Percentiles rank a stretch among this genome's conserved stretches.
Evolutionary conservation across 2,797 vertebrate genomes (phyloP).

Genomic region (Adelosebastes latens): DNA sequence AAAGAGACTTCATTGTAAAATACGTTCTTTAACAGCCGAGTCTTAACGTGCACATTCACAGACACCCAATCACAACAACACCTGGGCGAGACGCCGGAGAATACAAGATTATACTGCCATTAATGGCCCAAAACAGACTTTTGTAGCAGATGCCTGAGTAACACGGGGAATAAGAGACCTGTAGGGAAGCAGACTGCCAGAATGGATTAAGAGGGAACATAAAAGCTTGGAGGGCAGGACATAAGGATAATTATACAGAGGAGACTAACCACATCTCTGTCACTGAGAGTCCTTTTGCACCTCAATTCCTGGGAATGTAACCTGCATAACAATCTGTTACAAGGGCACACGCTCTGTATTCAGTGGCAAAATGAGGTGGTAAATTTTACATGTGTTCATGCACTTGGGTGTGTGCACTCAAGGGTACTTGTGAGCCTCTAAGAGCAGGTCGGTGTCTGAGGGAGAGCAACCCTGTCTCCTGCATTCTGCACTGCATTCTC

Average conservation of each 20-base stretch:
- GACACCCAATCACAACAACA: constrained; percentile 9
- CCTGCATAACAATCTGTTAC: constrained; percentile 24
- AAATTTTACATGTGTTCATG: constrained; percentile 28
- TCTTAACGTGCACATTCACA: neutral
- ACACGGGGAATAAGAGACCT: constrained; percentile 20
- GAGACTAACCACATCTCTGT: constrained; percentile 37
- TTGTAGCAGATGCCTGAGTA: constrained; percentile 34
- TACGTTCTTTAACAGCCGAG: neutral
- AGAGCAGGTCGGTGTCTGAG: neutral
- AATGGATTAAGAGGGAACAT: constrained; percentile 46
- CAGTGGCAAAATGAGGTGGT: constrained; percentile 9
- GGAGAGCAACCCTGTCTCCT: neutral
- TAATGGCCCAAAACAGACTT: constrained; percentile 42
- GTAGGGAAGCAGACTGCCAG: constrained; percentile 42
- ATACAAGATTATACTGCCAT: constrained; percentile 24
- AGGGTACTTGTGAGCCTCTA: neutral
- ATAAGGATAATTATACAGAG: constrained; percentile 52
- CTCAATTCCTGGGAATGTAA: constrained; percentile 23
- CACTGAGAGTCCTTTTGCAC: constrained; percentile 27
- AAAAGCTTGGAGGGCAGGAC: constrained; percentile 48
- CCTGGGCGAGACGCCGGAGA: constrained; percentile 27
- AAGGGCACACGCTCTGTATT: neutral
- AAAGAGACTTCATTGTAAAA: neutral
- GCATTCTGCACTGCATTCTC: neutral
- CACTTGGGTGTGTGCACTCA: neutral